Evolutionary conservation across 2,797 vertebrate genomes (phyloP).

Genomic region (Epinephelus coioides): DNA sequence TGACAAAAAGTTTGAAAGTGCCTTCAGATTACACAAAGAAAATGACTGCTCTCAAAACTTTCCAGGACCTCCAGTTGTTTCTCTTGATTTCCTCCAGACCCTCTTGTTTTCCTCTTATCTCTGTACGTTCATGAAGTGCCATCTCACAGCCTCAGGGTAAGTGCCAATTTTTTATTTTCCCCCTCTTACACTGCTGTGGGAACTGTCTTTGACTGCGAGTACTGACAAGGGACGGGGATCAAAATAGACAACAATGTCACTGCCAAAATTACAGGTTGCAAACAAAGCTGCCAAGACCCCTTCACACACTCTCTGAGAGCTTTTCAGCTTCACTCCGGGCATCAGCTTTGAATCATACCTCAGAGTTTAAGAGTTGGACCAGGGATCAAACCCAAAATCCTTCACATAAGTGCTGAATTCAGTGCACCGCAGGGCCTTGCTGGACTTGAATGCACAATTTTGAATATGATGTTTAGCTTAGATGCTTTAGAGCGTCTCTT

Average conservation of each 20-base stretch:
- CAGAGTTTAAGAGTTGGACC: background rate
- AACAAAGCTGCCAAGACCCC: slow-evolving; percentile 6
- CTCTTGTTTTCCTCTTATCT: slow-evolving; percentile 28
- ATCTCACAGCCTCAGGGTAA: slow-evolving; percentile 22
- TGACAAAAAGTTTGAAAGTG: slow-evolving; percentile 3
- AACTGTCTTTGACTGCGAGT: slow-evolving; percentile 5
- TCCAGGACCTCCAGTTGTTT: background rate
- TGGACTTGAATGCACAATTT: background rate
- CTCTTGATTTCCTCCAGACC: slow-evolving; percentile 1
- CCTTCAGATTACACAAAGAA: background rate
- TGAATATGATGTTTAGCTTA: background rate
- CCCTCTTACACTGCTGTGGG: slow-evolving; percentile 1
- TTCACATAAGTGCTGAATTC: background rate
- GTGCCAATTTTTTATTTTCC: background rate
- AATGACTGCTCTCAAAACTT: slow-evolving; percentile 11
- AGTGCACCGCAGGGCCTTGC: background rate
- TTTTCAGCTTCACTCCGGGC: background rate
- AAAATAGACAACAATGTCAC: background rate
- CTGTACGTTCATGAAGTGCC: slow-evolving; percentile 5
- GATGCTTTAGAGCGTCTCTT: background rate
- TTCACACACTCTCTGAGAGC: background rate
- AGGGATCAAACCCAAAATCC: background rate
- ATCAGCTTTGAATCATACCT: slow-evolving; percentile 5
- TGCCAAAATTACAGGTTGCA: slow-evolving; percentile 10
- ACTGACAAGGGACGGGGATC: slow-evolving; percentile 5